Conservation (phyloP, 2,888 invertebrate genomes). For the Dendrolimus houi region DNA sequence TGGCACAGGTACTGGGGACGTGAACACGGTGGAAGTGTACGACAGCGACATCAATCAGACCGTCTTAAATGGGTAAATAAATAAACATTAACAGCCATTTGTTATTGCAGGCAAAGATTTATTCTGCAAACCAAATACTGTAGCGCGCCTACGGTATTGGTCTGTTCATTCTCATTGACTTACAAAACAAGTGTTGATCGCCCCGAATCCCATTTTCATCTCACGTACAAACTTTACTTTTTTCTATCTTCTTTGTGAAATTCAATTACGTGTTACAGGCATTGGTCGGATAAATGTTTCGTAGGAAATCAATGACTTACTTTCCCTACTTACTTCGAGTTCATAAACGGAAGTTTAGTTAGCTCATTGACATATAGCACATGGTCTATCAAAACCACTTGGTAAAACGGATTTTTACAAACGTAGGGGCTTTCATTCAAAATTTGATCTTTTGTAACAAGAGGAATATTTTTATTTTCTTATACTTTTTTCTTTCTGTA, state of each 20-base stretch:
- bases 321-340: conserved; percentile 21
- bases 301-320: conserved; percentile 29
- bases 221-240: conserved; percentile 65
- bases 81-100: conserved; percentile 19
- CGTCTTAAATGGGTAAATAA: conserved; percentile 14
- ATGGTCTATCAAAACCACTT: too few relatives aligned
- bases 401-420: too few relatives aligned
- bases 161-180: conserved; percentile 44
- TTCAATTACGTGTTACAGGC: conserved; percentile 57
- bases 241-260: conserved; percentile 63
- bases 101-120: conserved; percentile 19
- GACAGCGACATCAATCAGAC: conserved; percentile 10
- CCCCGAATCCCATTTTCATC: conserved; percentile 42
- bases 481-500: not conserved
- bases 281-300: conserved; percentile 40
- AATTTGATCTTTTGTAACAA: too few relatives aligned
- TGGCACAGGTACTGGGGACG: not conserved
- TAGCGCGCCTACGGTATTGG: conserved; percentile 12
- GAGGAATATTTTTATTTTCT: not conserved
- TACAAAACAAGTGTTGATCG: conserved; percentile 55
- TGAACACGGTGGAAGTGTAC: conserved; percentile 12
- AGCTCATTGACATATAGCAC: too few relatives aligned
- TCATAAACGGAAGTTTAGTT: conserved; percentile 10
- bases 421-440: too few relatives aligned
- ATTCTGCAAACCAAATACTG: conserved; percentile 17